Evolutionary conservation across 1,140 invertebrate genomes (phyloP).

Genomic region (Helicoverpa zea): DNA sequence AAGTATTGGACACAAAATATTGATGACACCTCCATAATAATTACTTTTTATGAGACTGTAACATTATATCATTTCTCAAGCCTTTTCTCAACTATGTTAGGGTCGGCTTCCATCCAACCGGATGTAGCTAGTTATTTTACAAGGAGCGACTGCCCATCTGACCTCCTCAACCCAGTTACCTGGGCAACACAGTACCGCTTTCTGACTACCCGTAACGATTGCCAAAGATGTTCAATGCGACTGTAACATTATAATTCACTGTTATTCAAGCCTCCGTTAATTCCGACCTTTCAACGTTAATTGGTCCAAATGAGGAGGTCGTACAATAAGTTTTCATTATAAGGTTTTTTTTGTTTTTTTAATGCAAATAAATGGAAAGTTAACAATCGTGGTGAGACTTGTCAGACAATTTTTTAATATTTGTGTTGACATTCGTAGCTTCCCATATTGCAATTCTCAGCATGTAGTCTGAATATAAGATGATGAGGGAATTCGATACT

Average conservation of each 20-base stretch:
- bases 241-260: not conserved
- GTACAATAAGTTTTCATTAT: not conserved
- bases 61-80: no score
- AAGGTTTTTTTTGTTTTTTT: not conserved
- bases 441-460: slow-evolving; percentile 15
- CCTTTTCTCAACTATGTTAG: no score
- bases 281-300: not conserved
- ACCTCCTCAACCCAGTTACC: no score
- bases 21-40: not conserved
- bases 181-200: no score
- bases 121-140: no score
- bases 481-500: slow-evolving; percentile 31
- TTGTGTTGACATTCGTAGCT: slow-evolving; percentile 36
- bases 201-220: no score
- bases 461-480: slow-evolving; percentile 37
- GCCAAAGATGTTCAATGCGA: no score
- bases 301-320: not conserved
- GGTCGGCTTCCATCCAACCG: no score
- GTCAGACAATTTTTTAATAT: slow-evolving; percentile 6
- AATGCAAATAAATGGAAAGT: not conserved
- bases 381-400: not conserved
- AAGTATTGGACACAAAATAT: slow-evolving; percentile 13
- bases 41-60: not conserved
- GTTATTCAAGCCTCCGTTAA: not conserved
- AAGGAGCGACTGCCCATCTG: no score